Evolutionary conservation across 2,888 invertebrate species (phyloP), one percentile per base, ranked within the genome.

Genomic region (Drosophila anomalata): DNA sequence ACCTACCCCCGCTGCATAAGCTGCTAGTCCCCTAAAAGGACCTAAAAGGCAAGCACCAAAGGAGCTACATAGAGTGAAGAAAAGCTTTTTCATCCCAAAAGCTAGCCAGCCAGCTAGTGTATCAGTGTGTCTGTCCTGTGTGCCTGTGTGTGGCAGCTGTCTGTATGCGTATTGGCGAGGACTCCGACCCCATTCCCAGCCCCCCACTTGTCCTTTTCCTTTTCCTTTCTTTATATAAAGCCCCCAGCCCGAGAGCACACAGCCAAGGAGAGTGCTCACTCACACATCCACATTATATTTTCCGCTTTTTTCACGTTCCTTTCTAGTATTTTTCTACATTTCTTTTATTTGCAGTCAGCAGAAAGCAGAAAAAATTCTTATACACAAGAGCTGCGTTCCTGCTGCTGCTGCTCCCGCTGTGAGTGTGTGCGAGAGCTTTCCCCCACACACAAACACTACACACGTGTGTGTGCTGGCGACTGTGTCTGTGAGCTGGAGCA

Each of bases 121-220:
- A 46, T 50, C 12, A 47, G 46, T 62, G 61, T 54, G 24, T 7
- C 41, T 54, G 24, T 7, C 41, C 24, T 51, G 4, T 7, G 44
- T 55, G 47, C 54, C 41, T 58, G 54, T 76, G 66, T 76, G 84
- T 77, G 79, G 76, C 88, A 89, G 85, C 88, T 89, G 88, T 78
- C 79, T 88, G 82, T 78, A 55, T 78, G 77, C 79, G 88, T 87
- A 87, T 88, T 88, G 88, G 88, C 85, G 88, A 75, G 73, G 55
- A 71, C 63, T 70, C 54, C 69, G 70, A 61, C 63, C 63, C 14
- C 14, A 36, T 39, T 47, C 62, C 61, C 70, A 36, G 36, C 46
- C 51, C 61, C 71, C 71, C 65, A 47, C 69, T 71, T 63, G 73
- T 70, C 75, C 73, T 72, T 59, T 65, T 61, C 74, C 41, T 69